Evolutionary conservation across 2,888 invertebrate species (phyloP).

Genomic region (Aspidapion aeneum): DNA sequence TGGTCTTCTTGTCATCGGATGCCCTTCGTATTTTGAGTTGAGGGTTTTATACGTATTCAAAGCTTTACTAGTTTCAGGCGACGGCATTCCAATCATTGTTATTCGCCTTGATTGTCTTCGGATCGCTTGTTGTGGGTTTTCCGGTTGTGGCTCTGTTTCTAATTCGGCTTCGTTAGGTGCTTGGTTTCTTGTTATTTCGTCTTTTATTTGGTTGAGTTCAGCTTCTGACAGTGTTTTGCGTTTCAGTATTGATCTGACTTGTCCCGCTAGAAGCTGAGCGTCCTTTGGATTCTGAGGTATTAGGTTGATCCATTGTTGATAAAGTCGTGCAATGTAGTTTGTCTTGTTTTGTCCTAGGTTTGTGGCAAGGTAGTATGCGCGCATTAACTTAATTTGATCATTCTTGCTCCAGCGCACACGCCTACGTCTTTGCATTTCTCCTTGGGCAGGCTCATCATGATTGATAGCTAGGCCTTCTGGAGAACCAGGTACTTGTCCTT

Average conservation of each 20-base stretch:
- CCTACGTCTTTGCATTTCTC: background rate
- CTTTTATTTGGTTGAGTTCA: background rate
- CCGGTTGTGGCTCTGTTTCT: background rate
- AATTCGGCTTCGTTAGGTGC: background rate
- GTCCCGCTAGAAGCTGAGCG: slow-evolving; percentile 1
- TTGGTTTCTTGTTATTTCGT: background rate
- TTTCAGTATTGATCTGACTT: slow-evolving; percentile 2
- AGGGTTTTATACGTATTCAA: background rate
- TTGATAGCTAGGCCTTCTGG: slow-evolving; percentile 4
- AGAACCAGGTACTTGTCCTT: background rate
- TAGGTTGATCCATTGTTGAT: background rate
- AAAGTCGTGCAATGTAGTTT: slow-evolving; percentile 1
- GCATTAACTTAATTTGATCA: background rate
- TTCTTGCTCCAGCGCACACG: slow-evolving; percentile 3
- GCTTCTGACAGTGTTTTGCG: slow-evolving; percentile 1
- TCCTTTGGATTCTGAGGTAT: slow-evolving; percentile 1
- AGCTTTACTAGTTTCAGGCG: slow-evolving; percentile 1
- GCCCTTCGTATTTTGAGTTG: background rate
- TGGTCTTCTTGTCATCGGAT: slow-evolving; percentile 1
- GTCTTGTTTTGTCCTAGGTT: slow-evolving; percentile 3
- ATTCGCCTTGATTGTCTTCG: slow-evolving; percentile 2
- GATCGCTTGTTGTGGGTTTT: background rate
- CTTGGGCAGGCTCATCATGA: slow-evolving; percentile 1
- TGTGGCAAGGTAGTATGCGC: slow-evolving; percentile 1
- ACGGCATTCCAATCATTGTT: background rate